phyloP scores from a whole-genome alignment of 2,888 invertebrate genomes.

The Leptarthrus brevirostris region DNA sequence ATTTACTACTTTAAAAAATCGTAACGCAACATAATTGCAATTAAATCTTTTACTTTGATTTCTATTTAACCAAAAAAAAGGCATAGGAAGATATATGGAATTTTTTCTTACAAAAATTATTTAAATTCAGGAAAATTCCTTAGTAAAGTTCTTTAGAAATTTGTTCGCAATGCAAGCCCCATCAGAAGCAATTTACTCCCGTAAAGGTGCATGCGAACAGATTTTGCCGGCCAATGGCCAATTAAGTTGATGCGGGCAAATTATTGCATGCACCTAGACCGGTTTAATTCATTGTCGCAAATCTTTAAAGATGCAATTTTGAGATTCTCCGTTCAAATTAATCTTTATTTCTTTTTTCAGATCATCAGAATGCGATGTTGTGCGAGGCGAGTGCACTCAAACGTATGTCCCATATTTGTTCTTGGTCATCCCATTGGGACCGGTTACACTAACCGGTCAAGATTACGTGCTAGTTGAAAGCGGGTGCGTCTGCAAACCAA shows the following conservation, averaged over 20 bases:
- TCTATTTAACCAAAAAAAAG: too few species aligned
- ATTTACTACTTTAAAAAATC: too few species aligned
- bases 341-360: conserved; percentile 69
- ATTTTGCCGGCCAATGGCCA: not conserved
- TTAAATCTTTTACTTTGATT: too few species aligned
- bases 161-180: not conserved
- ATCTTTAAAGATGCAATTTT: conserved; percentile 44
- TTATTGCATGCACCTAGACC: conserved; percentile 38
- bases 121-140: not conserved
- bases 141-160: conserved; percentile 9
- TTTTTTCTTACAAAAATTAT: not conserved
- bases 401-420: conserved; percentile 89
- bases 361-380: conserved; percentile 87
- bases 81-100: not conserved
- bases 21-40: too few species aligned
- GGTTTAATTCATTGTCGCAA: conserved; percentile 39
- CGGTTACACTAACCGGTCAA: conserved; percentile 90
- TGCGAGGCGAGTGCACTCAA: conserved; percentile 90
- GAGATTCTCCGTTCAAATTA: conserved; percentile 7
- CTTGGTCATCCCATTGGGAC: conserved; percentile 89
- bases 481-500: conserved; percentile 88
- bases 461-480: conserved; percentile 95
- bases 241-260: conserved; percentile 4
- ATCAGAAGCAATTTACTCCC: not conserved
- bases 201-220: not conserved